phyloP scores from a whole-genome alignment of 2,797 vertebrate species.

The Acanthis flammea region DNA sequence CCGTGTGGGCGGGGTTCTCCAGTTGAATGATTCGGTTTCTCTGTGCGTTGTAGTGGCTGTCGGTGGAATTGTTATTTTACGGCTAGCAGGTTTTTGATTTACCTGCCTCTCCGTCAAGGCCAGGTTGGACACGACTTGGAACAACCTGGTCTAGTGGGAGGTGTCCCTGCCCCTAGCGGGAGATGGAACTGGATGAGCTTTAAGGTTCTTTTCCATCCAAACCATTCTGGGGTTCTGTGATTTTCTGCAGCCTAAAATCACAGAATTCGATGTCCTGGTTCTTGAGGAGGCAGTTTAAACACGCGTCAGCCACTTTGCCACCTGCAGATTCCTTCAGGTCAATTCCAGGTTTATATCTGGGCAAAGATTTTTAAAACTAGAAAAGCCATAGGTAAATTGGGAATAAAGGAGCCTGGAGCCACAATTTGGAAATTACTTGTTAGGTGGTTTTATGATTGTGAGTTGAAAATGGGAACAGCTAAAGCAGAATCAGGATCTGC shows the following conservation, averaged over 20 bases:
- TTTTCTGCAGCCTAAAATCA: background rate
- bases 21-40: fast-evolving
- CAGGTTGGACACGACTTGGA: background rate
- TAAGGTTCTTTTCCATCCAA: background rate
- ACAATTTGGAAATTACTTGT: background rate
- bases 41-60: fast-evolving
- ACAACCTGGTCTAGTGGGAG: background rate
- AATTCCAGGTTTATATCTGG: background rate
- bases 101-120: fast-evolving
- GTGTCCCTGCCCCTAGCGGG: background rate
- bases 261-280: background rate
- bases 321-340: fast-evolving
- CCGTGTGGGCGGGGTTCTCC: fast-evolving
- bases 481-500: background rate
- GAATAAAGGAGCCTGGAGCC: background rate
- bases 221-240: background rate
- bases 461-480: background rate
- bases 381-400: fast-evolving
- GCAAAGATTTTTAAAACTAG: background rate
- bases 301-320: fast-evolving
- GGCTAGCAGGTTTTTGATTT: fast-evolving
- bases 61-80: fast-evolving
- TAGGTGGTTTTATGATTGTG: background rate
- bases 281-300: background rate
- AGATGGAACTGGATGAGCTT: background rate